Evolutionary conservation across 2,113 vertebrate genomes (phyloP).

Genomic region (Burhinus bistriatus): DNA sequence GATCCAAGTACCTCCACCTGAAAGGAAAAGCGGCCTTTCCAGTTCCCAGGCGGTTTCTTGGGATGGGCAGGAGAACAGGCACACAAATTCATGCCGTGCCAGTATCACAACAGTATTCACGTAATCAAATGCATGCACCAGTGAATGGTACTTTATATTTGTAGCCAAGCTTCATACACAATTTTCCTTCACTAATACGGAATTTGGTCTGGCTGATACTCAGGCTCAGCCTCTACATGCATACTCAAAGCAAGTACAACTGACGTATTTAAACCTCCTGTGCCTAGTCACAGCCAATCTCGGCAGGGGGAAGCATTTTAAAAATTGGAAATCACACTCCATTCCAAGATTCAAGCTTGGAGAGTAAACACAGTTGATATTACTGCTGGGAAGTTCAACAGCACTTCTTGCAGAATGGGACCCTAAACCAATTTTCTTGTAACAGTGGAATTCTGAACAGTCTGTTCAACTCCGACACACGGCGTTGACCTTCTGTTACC

Average conservation of each 20-base stretch:
- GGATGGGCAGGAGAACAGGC: neutral
- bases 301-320: neutral
- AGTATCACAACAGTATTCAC: neutral
- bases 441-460: neutral
- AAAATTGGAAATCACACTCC: neutral
- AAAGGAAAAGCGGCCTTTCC: neutral
- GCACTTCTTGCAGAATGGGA: neutral
- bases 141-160: neutral
- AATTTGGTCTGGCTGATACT: neutral
- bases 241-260: neutral
- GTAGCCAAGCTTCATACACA: neutral
- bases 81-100: neutral
- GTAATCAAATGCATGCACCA: neutral
- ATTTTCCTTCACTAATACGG: neutral
- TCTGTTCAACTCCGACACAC: neutral
- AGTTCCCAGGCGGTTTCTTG: neutral
- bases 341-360: neutral
- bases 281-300: neutral
- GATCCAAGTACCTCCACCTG: neutral
- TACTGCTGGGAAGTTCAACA: neutral
- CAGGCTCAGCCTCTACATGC: neutral
- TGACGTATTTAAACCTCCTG: neutral
- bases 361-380: neutral
- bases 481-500: neutral
- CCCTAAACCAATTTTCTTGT: neutral